Evolutionary conservation across 2,113 vertebrate genomes (phyloP).

Genomic region (Lota lota): DNA sequence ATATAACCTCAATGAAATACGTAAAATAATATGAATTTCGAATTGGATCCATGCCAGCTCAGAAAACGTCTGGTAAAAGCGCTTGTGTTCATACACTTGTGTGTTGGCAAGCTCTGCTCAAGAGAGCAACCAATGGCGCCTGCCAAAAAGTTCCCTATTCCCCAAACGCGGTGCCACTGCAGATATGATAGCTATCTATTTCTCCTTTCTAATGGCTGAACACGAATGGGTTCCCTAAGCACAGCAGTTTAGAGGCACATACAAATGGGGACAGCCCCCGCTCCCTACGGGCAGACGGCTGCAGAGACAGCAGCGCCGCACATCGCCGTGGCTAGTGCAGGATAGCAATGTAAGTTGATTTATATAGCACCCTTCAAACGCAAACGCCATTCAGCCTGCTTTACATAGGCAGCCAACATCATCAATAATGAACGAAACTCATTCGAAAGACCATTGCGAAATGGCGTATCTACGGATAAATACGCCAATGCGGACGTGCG

Average conservation of each 20-base stretch:
- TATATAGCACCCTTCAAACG: no score
- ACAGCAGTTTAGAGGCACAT: conserved; percentile 47
- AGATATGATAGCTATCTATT: conserved; percentile 60
- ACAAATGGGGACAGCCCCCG: conserved; percentile 47
- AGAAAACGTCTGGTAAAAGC: neutral
- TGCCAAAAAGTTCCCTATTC: conserved; percentile 51
- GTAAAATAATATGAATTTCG: no score
- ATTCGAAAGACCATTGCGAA: no score
- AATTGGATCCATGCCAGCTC: neutral
- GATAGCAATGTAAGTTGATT: no score
- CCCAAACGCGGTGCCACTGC: conserved; percentile 39
- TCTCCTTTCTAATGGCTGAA: conserved; percentile 58
- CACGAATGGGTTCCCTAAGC: conserved; percentile 57
- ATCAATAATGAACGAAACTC: no score
- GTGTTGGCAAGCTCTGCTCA: conserved; percentile 20
- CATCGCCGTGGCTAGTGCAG: conserved; percentile 22
- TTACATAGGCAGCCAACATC: no score
- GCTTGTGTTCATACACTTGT: conserved; percentile 16
- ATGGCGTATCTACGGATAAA: no score
- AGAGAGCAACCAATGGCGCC: conserved; percentile 46
- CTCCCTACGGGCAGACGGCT: conserved; percentile 48
- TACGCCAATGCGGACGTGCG: no score
- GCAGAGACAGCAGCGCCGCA: conserved; percentile 32
- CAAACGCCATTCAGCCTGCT: no score
- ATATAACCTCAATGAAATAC: no score